Percentiles rank a stretch among this genome's conserved stretches.
phyloP scores from a whole-genome alignment of 1,140 invertebrate species.

The Protaetia brevitarsis region DNA sequence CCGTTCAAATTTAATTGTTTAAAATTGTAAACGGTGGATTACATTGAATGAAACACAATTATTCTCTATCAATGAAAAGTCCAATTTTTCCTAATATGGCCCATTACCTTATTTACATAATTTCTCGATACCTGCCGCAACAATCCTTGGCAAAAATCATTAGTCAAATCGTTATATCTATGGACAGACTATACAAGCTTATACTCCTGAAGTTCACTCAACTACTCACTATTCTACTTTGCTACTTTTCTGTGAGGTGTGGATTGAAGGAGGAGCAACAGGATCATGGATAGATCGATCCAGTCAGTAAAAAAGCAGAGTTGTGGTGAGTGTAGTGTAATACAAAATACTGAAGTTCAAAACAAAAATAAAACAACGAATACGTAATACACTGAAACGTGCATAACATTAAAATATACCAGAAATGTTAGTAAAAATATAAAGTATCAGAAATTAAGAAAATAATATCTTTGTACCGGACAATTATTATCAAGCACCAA shows the following conservation, averaged over 20 bases:
- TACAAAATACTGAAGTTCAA: background rate
- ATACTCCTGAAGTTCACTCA: background rate
- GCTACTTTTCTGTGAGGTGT: background rate
- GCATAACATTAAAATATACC: background rate
- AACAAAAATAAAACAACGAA: background rate
- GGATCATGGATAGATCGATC: background rate
- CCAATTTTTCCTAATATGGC: too few species aligned
- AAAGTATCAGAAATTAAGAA: background rate
- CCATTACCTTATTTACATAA: too few species aligned
- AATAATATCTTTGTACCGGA: too few species aligned
- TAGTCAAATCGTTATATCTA: too few species aligned
- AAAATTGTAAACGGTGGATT: too few species aligned
- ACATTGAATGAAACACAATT: too few species aligned
- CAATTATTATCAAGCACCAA: too few species aligned
- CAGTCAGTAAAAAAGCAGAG: background rate
- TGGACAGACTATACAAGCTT: too few species aligned
- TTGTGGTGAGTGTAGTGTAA: conserved; percentile 1
- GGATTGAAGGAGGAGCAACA: background rate
- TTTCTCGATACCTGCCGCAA: too few species aligned
- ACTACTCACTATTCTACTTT: conserved; percentile 10
- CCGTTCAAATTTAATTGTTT: too few species aligned
- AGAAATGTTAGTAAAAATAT: background rate
- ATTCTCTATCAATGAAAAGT: too few species aligned
- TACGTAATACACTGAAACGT: conserved; percentile 6
- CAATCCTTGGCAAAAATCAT: too few species aligned